A percentile compares a stretch with the other conserved stretches of the same genome.
These are phyloP conservation scores for Matsumyia berberina DNA, from an alignment of 2,888 invertebrate species.

Conservation along the genomic window DNA sequence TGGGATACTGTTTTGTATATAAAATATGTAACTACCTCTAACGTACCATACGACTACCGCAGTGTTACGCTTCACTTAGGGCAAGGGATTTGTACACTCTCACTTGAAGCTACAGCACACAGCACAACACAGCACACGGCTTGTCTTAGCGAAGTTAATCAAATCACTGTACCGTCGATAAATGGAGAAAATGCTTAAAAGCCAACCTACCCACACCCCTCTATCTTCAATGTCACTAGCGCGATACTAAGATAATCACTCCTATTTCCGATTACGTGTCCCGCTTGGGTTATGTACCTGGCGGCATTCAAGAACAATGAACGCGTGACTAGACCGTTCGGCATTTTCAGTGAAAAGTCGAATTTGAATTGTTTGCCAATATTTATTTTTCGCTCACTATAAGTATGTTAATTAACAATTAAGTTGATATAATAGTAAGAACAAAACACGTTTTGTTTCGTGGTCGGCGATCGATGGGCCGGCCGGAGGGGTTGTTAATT, in stretches of 20 bases:
- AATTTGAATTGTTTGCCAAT: slow-evolving; percentile 13
- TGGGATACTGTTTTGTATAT: neutral
- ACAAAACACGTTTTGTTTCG: slow-evolving; percentile 34
- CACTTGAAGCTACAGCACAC: slow-evolving; percentile 27
- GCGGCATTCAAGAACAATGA: slow-evolving; percentile 38
- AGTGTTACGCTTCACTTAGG: slow-evolving; percentile 46
- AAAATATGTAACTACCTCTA: neutral
- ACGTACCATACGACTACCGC: neutral
- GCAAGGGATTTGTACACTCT: slow-evolving; percentile 43
- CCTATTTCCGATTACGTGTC: slow-evolving; percentile 54
- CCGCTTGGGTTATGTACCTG: neutral
- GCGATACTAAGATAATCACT: slow-evolving; percentile 40
- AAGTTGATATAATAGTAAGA: neutral
- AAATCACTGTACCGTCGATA: slow-evolving; percentile 39
- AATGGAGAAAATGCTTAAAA: slow-evolving; percentile 14
- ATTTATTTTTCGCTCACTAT: slow-evolving; percentile 11
- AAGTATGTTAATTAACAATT: slow-evolving; percentile 39
- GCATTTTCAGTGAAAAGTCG: slow-evolving; percentile 1
- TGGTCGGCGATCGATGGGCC: neutral
- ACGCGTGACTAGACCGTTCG: slow-evolving; percentile 29
- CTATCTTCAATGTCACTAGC: slow-evolving; percentile 42
- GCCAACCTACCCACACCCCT: slow-evolving; percentile 35
- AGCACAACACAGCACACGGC: slow-evolving; percentile 11
- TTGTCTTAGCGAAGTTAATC: slow-evolving; percentile 40
- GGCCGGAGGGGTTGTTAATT: neutral